These are phyloP conservation scores for Phyllopteryx taeniolatus DNA, from an alignment of 2,113 vertebrate species.

Conservation along the genomic window DNA sequence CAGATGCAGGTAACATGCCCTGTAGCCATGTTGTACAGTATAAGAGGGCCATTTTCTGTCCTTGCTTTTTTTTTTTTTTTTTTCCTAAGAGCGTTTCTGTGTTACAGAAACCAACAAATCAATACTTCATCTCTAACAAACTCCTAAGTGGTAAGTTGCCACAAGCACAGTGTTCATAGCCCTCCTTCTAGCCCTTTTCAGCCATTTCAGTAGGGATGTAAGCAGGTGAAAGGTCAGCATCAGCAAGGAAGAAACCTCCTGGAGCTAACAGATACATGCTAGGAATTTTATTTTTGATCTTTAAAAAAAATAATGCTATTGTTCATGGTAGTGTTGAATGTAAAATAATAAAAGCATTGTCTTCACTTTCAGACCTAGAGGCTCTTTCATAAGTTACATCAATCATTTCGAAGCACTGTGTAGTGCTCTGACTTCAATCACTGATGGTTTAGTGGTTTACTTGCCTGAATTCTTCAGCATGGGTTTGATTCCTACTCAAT, in stretches of 20 bases:
- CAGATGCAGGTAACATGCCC: constrained; percentile 38
- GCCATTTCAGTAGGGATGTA: constrained; percentile 17
- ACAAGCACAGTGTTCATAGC: constrained; percentile 18
- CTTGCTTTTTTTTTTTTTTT: constrained; percentile 52
- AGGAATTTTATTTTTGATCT: neutral
- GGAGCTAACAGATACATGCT: neutral
- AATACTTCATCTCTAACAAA: constrained; percentile 43
- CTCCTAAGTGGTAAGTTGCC: constrained; percentile 23
- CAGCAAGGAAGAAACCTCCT: neutral
- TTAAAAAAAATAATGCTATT: neutral
- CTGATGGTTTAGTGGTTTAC: no score
- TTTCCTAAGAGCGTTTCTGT: constrained; percentile 24
- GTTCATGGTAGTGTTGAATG: neutral
- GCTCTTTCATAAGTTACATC: no score
- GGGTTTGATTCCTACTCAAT: no score
- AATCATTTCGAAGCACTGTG: no score
- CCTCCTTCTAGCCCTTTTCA: constrained; percentile 27
- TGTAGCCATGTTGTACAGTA: constrained; percentile 26
- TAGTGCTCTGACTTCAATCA: no score
- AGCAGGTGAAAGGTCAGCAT: constrained; percentile 36
- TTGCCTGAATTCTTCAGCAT: no score
- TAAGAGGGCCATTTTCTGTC: constrained; percentile 31
- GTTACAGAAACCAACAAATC: constrained; percentile 35
- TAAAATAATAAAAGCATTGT: no score
- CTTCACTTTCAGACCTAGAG: no score